Base-by-base conservation (phyloP, 2,113 vertebrate genomes). In the Hypomesus transpacificus region DNA sequence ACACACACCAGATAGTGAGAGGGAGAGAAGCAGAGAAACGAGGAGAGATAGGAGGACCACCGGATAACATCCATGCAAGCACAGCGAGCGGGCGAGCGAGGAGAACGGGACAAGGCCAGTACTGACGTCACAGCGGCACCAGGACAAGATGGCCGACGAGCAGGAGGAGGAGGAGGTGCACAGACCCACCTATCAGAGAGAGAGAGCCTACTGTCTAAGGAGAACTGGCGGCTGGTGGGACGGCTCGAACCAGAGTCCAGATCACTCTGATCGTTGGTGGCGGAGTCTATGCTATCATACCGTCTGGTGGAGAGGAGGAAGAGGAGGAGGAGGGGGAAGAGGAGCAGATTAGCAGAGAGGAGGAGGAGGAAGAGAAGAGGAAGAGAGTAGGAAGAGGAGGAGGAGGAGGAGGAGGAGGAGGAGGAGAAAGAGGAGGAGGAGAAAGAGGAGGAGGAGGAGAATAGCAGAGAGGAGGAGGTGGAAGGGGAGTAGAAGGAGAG, bases 211-310 rank as follows among this genome's bases (percentile, higher is more conserved):
- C 94, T 96, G 93, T 94, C 95, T 93, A 96, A 93, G 90, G 93
- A 95, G 92, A 92, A 93, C 91, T 94, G 94, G 90, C 89, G 92
- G 91, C 92, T 94, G 92, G 94, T 94, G 87, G 87, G 93, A 87
- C 88, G 92, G 92, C 93, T 94, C 70, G 94, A 95, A 86, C 92
- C 94, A 57, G 95, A 96, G 89, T 95, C 95, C 85, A 92, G 92
- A 91, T 95, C 94, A 76, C 95, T 94, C 92, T 89, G 93, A 74
- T 94, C 94, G 81, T 93, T 94, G 91, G 95, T 89, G 91, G 95
- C 95, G 82, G 94, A 95, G 84, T 97, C 95, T 93, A 96, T 91
- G 81, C 95, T 97, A 97, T 93, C 94, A 89, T 92, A 94, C 93
- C 84, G 93, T 93, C 94, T 94, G 92, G 88, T 90, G 68, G 82